Base-by-base conservation (phyloP, 2,888 invertebrate genomes). In the Tolmerus cingulatus region DNA sequence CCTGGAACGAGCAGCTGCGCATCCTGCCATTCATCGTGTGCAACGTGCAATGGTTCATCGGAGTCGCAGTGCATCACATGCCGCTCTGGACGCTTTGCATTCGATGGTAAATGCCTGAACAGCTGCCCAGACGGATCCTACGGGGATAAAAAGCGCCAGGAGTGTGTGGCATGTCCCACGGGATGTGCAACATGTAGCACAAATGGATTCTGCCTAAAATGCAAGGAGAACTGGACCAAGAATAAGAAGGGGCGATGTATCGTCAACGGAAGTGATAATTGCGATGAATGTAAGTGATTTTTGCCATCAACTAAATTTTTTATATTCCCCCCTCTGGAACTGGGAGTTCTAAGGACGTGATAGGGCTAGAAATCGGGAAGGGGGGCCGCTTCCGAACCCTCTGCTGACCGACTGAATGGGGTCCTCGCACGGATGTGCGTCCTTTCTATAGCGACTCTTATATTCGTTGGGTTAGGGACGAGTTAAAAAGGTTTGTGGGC, bases 41-140 rank as follows among this genome's bases (percentile, higher is more conserved):
- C 96, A 90, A 96, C 97, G 34, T 97, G 97, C 92, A 95, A 95
- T 89, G 97, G 97, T 43, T 95, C 96, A 19, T 95, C 95, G 46
- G 95, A 96, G 90, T 94, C 95, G 34, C 96, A 97, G 90, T 98
- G 97, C 93, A 96, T 97, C 90, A 95, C 96, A 16, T 98, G 98
- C 92, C 95, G 95, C 88, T 93, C 95, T 55, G 95, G 96, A 81
- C 94, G 94, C 88, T 96, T 95, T 91, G 94, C 95, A 88, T 93
- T 95, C 90, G 95, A 96, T 89, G 96, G 96, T 84, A 94, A 94
- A 86, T 97, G 97, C 91, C 93, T 95, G 55, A 93, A 94, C 88
- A 94, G 94, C 87, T 97, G 97, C 90, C 96, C 97, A 1, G 93
- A 94, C 86, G 96, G 96, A 74, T 95, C 95, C 91, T 97, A 95